Percentiles rank a stretch among this genome's conserved stretches.
Conservation (phyloP, 2,113 vertebrate species). For the Stercorarius parasiticus region DNA sequence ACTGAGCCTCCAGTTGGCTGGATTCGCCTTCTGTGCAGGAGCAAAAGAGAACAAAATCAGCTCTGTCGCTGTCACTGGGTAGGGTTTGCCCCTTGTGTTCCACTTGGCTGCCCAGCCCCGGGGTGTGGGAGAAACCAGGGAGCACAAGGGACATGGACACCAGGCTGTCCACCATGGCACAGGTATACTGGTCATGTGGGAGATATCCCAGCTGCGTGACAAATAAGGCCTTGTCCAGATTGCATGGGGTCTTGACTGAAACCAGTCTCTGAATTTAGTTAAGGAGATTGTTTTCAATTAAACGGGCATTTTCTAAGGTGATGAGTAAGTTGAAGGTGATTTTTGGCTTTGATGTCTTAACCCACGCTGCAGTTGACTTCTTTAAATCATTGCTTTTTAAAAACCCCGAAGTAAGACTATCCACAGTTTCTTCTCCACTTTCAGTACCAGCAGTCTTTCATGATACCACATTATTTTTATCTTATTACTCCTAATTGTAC, state of each 20-base stretch:
- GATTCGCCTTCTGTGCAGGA: neutral
- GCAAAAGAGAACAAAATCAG: neutral
- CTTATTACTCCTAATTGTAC: neutral
- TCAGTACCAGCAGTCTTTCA: neutral
- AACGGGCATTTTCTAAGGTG: neutral
- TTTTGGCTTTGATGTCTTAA: neutral
- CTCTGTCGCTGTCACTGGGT: neutral
- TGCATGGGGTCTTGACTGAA: neutral
- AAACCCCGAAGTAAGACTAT: neutral
- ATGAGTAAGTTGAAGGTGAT: neutral
- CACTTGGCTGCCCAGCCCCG: neutral
- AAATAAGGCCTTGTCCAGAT: neutral
- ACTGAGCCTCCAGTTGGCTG: neutral
- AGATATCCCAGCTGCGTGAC: neutral
- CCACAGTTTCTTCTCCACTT: neutral
- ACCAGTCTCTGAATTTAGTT: neutral
- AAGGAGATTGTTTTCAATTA: neutral
- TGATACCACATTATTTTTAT: neutral
- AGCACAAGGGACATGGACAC: neutral
- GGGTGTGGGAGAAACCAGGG: neutral
- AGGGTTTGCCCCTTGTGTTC: neutral
- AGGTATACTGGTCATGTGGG: neutral
- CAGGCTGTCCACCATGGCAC: neutral
- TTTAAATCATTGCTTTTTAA: neutral
- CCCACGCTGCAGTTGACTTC: neutral